Base-by-base conservation (phyloP, 1,140 invertebrate species). In the Calephelis nemesis region DNA sequence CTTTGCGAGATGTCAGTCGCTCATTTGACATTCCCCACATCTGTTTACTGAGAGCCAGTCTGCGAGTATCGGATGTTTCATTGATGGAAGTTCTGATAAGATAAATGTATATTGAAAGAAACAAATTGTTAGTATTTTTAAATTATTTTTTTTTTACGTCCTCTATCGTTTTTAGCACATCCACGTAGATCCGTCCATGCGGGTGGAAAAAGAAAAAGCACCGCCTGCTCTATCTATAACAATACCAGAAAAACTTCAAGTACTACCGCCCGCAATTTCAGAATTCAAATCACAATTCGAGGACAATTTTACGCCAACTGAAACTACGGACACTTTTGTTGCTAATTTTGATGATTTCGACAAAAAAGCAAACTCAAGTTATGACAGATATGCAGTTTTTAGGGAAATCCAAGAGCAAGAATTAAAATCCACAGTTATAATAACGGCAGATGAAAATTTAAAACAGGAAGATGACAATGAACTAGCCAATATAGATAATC, bases 381-480 rank as follows among this genome's bases (percentile, higher is more conserved):
- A 87, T 73, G 96, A 97, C 79, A 94, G 96, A 71, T 97, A 97
- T 82, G 96, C 96, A 0, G 97, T 96, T 0, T 97, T 97, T 78
- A 92, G 97, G 70, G 97, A 97, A 92, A 93, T 97, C 65, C 92
- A 96, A 15, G 95, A 96, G 70, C 92, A 95, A 82, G 96, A 96
- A 81, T 82, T 94, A 9, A 93, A 94, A 80, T 93, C 93, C 40
- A 92, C 92, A 62, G 92, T 92, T 10, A 83, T 88, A 47, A 68
- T 93, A 79, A 82, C 92, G 77, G 78, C 91, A 64, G 73, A 89
- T 12, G 81, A 79, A 5, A 74, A 92, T 69, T 72, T 83, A 4
- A 88, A 89, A 78, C 80, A 87, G 67, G 88, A 92, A n/a, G 89
- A 91, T 58, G 88, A 90, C 68, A 91, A 93, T 68, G 88, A 92